Evolutionary conservation across 2,888 invertebrate species (phyloP), one percentile per base, ranked within the genome.

Genomic region (Augochlorella aurata): DNA sequence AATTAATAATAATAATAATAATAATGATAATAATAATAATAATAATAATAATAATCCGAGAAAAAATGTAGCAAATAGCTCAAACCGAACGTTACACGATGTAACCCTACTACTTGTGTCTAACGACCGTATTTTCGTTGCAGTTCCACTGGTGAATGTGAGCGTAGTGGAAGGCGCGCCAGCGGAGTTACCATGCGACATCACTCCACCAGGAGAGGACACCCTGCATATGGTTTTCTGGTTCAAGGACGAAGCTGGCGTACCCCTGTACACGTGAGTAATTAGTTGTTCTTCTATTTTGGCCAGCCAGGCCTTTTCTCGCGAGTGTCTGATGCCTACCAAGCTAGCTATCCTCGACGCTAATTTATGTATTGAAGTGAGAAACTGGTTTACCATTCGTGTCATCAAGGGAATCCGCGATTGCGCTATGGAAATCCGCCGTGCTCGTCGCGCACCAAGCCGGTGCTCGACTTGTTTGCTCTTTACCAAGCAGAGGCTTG

Each of bases 181-280:
- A 93, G 97, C 97, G 81, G 97, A 97, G 94, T 95, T 98, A 92
- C 97, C 98, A 52, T 98, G 98, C 94, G 97, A 98, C 94, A 97
- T 98, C 83, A 96, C 96, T 84, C 97, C 97, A 68, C 96, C 97
- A 54, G 96, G 95, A 90, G 96, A 97, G 93, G 97, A 98, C 94
- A 97, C 97, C 93, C 97, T 98, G 88, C 97, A 97, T 94, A 97
- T 98, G 97, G 97, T 98, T 84, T 96, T 98, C 94, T 98, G 98
- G 98, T 98, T 98, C 94, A 96, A 97, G 90, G 97, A 97, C 91
- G 97, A 97, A 90, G 97, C 97, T 74, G 97, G 97, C 73, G 97
- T 97, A 90, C 98, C 98, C 24, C 95, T 98, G 74, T 98, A 98
- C 95, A 97, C 97, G 98, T 98, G 92, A 94, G 95, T 92, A 67